These are phyloP conservation scores for Dicyrtoma fusca DNA, from an alignment of 2,888 invertebrate species.

Conservation along the genomic window DNA sequence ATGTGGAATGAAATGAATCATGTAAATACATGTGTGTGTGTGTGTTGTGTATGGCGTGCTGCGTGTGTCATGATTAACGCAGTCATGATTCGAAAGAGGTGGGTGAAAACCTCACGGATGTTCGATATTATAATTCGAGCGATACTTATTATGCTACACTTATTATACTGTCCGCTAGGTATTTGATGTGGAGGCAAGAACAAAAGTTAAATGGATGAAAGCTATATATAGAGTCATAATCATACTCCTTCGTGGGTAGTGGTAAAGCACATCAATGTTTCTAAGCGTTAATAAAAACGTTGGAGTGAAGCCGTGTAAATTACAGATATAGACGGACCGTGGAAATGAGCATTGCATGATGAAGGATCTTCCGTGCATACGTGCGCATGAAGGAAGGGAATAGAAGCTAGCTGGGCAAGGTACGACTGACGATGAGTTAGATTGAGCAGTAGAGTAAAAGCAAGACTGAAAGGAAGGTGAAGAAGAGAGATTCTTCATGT, in stretches of 20 bases:
- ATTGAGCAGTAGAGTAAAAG: constrained; percentile 15
- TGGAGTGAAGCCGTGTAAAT: too few species aligned
- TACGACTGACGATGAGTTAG: constrained; percentile 13
- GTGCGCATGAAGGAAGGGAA: neutral
- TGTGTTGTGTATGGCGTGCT: constrained; percentile 24
- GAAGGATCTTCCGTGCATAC: neutral
- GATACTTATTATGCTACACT: neutral
- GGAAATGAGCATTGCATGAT: neutral
- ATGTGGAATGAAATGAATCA: constrained; percentile 24
- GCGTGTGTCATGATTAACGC: constrained; percentile 32
- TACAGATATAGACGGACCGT: too few species aligned
- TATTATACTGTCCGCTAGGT: too few species aligned
- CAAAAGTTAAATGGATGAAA: too few species aligned
- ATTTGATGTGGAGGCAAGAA: too few species aligned
- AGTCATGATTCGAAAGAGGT: constrained; percentile 35
- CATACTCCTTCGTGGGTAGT: too few species aligned
- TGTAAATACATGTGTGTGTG: constrained; percentile 13
- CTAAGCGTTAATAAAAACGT: too few species aligned
- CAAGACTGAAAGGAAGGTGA: neutral
- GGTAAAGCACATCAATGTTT: too few species aligned
- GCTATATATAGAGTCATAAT: too few species aligned
- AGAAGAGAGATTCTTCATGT: constrained; percentile 21
- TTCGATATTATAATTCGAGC: constrained; percentile 8
- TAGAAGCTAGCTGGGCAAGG: neutral
- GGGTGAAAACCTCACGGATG: constrained; percentile 33